Base-by-base conservation (phyloP, 2,797 vertebrate genomes). In the Limosa lapponica region DNA sequence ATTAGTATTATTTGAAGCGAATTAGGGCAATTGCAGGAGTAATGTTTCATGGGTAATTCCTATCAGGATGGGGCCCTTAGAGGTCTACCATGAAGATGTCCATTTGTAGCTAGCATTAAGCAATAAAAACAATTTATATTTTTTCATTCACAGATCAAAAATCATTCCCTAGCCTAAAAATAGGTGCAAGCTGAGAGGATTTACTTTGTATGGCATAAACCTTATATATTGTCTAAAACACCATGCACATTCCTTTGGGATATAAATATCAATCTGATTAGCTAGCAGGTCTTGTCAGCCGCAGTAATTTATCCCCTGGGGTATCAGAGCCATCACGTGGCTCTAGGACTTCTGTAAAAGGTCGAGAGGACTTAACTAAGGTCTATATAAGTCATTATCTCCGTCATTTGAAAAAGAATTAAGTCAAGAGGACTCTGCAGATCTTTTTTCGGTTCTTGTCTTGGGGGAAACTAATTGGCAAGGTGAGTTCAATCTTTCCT, bases 191-290 rank as follows among this genome's bases (percentile, higher is more conserved):
- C 62, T 71, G 55, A 84, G 61, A 70, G 8, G 57, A 83, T 93
- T 92, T 70, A 73, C 78, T 93, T 44, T 24, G 14, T 37, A 51
- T 34, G 65, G n/a, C 77, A 89, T 89, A 83, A 95, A 94, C 25
- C 25, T 83, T 64, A 58, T 27, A 81, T 83, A 96, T 97, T 96
- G 94, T 96, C 90, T 95, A 89, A 95, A 91, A 41, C 78, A 93
- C 23, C 43, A 75, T 69, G 72, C 55, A 62, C 87, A 90, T 96
- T 96, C 92, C 93, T 90, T 81, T 82, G 82, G 78, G 92, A 94
- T 96, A 96, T 96, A 97, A 97, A 97, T 97, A 97, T 79, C 96
- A 89, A 83, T 52, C 80, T 97, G 96, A 97, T 95, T 97, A 97
- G 91, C 93, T 88, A 91, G 93, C 91, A 97, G 59, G 57, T 96